These are phyloP conservation scores for Drosophila tripunctata DNA, from an alignment of 2,888 invertebrate species.

Conservation along the genomic window DNA sequence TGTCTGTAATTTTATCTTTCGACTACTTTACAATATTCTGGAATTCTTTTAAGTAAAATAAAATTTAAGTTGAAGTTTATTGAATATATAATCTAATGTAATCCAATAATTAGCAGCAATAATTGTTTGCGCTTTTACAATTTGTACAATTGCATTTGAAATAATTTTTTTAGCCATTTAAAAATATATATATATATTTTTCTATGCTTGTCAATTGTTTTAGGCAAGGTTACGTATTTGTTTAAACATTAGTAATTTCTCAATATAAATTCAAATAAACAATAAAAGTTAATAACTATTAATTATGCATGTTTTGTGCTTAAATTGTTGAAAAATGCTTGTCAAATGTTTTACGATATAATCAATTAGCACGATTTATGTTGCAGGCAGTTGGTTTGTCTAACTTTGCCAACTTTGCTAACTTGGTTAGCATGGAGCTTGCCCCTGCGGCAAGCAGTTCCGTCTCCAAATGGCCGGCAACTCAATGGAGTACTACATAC, in stretches of 20 bases:
- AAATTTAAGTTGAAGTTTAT: no score
- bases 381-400: conserved; percentile 54
- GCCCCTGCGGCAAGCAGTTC: conserved; percentile 32
- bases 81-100: no score
- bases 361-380: conserved; percentile 79
- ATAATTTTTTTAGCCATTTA: no score
- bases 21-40: no score
- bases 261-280: conserved; percentile 30
- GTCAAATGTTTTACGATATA: conserved; percentile 69
- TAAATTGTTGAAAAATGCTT: conserved; percentile 60
- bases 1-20: no score
- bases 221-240: conserved; percentile 31
- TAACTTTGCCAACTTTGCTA: not conserved
- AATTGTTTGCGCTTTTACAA: no score
- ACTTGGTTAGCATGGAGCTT: not conserved
- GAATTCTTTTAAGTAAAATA: no score
- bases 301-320: conserved; percentile 75
- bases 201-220: conserved; percentile 24
- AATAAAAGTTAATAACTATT: conserved; percentile 67
- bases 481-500: conserved; percentile 13
- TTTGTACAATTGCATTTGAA: no score
- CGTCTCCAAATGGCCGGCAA: conserved; percentile 22
- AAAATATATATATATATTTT: not conserved
- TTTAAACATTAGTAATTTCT: conserved; percentile 24
- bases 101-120: no score